Conservation (phyloP, 1,140 invertebrate species). For the Magallana gigas region DNA sequence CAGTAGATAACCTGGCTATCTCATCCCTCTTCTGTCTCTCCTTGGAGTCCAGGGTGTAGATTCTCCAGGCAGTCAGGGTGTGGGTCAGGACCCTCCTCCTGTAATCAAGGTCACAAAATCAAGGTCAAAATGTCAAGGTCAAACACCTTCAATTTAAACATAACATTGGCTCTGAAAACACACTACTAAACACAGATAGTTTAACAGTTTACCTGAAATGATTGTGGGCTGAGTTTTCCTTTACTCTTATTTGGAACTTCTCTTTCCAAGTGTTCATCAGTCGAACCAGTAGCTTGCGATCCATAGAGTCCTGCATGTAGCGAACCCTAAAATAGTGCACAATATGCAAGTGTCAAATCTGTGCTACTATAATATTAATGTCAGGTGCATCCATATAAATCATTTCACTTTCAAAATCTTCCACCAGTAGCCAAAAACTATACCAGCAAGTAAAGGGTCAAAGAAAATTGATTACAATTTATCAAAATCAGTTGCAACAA, state of each 20-base stretch:
- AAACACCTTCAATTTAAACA: too few species aligned
- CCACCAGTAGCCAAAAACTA: too few species aligned
- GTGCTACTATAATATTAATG: too few species aligned
- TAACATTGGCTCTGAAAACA: too few species aligned
- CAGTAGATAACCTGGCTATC: slow-evolving; percentile 17
- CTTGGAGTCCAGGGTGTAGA: slow-evolving; percentile 48
- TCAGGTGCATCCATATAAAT: too few species aligned
- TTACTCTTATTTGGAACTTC: slow-evolving; percentile 53
- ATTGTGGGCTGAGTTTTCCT: slow-evolving; percentile 62
- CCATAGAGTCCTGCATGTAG: slow-evolving; percentile 48
- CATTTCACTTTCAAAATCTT: too few species aligned
- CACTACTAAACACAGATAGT: too few species aligned
- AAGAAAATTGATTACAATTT: too few species aligned
- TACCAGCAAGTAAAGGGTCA: too few species aligned
- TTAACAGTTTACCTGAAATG: slow-evolving; percentile 55
- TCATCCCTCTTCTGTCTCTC: slow-evolving; percentile 44
- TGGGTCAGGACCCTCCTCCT: slow-evolving; percentile 10
- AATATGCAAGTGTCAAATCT: too few species aligned
- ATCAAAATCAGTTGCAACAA: too few species aligned
- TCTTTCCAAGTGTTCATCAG: slow-evolving; percentile 51
- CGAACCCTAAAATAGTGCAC: slow-evolving; percentile 40
- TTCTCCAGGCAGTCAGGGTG: slow-evolving; percentile 44
- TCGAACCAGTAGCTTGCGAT: slow-evolving; percentile 50
- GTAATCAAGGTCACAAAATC: not conserved
- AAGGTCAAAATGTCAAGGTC: not conserved